Base-by-base conservation (phyloP, 23 tunicate genomes). In the Botrylloides violaceus region DNA sequence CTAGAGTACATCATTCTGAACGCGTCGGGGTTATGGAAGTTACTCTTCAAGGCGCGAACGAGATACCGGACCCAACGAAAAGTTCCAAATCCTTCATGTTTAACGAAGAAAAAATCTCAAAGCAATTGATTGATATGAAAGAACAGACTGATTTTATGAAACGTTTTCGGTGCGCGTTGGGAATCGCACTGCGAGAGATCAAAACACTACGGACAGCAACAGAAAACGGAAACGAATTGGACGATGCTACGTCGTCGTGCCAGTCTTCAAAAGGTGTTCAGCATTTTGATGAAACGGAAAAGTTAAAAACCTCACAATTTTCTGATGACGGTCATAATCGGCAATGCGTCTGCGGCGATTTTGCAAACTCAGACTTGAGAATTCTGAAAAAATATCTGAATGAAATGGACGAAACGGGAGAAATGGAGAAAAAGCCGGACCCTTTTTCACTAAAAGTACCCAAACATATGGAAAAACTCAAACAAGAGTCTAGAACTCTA, bases 71-170 rank as follows among this genome's bases (percentile, higher is more conserved):
- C 12, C 53, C 53, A 9, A 9, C 53, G 53, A 43, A 9, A 7
- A 15, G 53, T 43, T 43, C 53, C 36, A 24, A 68, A 37, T 25
- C 9, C 5, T 68, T 68, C 74, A 68, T 43, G 58, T 68, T 68
- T 25, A 37, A 55, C 25, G 81, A 64, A 38, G 60, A 53, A 5
- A 35, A 77, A 55, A 68, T 79, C 1, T 26, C 60, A 65, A 49
- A 71, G 38, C 95, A 80, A 49, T 50, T 87, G 37, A 73, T 32
- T 12, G 95, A 80, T 30, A 80, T 87, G 95, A 76, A 76, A 47
- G 86, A 87, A 22, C 95, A 87, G 55, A 87, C 95, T 27, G 74
- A 43, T 1, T 87, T 75, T 59, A 87, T 87, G 95, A 80, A 71
- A 53, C 49, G 70, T 26, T 87, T 76, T 73, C 68, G 86, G 19